Percentiles rank a stretch among this genome's conserved stretches.
These are phyloP conservation scores for Eristalis pertinax DNA, from an alignment of 2,888 invertebrate genomes.

Conservation along the genomic window DNA sequence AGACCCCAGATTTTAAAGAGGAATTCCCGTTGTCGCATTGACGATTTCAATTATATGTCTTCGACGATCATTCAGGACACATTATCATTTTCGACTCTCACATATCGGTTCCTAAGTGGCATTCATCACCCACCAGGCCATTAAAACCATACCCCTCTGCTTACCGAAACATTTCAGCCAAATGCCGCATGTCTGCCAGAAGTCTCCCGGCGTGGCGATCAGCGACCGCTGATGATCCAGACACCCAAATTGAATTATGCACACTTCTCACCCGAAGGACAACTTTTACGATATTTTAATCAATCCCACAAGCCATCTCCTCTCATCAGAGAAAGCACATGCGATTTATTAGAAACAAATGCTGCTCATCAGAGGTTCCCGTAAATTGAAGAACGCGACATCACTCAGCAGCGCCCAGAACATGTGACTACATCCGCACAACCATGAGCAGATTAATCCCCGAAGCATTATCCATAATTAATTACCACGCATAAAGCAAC, in stretches of 20 bases:
- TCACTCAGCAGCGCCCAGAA: neutral
- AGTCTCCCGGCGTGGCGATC: neutral
- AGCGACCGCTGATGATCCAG: neutral
- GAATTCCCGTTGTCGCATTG: too few relatives aligned
- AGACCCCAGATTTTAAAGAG: too few relatives aligned
- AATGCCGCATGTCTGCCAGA: neutral
- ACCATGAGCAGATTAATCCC: slow-evolving; percentile 1
- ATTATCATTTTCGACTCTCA: too few relatives aligned
- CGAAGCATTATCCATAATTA: slow-evolving; percentile 25
- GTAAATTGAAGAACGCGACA: neutral
- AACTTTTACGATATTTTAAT: neutral
- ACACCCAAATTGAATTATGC: neutral
- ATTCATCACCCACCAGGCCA: too few relatives aligned
- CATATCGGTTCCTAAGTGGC: too few relatives aligned
- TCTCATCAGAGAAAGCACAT: neutral
- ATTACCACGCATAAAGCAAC: slow-evolving; percentile 25
- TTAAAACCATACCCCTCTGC: neutral
- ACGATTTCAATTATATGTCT: too few relatives aligned
- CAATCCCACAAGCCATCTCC: neutral
- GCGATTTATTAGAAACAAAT: neutral
- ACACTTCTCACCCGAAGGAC: neutral
- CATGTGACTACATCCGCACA: slow-evolving; percentile 7
- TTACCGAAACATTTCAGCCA: neutral
- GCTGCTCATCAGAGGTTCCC: neutral
- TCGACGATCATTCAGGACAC: too few relatives aligned